Percentiles rank a stretch among this genome's conserved stretches.
Conservation (phyloP, 2,888 invertebrate species). For the Podotricha telesiphe region DNA sequence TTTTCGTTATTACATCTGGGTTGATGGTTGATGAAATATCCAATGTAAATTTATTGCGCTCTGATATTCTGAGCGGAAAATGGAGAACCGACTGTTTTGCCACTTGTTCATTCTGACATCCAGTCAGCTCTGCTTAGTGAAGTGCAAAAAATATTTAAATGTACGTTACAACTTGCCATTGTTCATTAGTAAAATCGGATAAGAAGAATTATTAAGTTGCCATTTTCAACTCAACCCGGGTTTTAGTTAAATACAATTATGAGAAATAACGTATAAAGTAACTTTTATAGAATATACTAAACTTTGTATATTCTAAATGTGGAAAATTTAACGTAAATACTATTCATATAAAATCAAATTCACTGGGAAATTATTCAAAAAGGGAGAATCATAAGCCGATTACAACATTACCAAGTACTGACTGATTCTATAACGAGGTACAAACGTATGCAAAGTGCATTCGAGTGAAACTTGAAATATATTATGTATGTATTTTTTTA, state of each 20-base stretch:
- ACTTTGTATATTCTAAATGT: not conserved
- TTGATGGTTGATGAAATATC: no score
- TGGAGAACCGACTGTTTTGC: no score
- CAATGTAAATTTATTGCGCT: no score
- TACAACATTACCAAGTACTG: slow-evolving; percentile 39
- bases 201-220: no score
- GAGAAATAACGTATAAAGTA: not conserved
- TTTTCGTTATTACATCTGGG: no score
- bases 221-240: no score
- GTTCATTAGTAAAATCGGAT: no score
- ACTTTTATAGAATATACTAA: not conserved
- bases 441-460: slow-evolving; percentile 40
- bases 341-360: slow-evolving; percentile 14
- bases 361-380: slow-evolving; percentile 32
- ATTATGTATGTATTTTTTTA: slow-evolving; percentile 3
- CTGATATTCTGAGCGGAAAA: no score
- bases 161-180: no score
- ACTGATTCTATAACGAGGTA: slow-evolving; percentile 34
- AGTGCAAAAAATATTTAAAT: no score
- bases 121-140: no score
- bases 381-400: slow-evolving; percentile 38
- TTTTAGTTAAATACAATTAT: not conserved
- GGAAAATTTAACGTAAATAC: not conserved
- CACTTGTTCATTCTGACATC: no score
- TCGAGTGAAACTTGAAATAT: slow-evolving; percentile 29